phyloP scores from a whole-genome alignment of 2,113 vertebrate species.

The Neolamprologus longior region DNA sequence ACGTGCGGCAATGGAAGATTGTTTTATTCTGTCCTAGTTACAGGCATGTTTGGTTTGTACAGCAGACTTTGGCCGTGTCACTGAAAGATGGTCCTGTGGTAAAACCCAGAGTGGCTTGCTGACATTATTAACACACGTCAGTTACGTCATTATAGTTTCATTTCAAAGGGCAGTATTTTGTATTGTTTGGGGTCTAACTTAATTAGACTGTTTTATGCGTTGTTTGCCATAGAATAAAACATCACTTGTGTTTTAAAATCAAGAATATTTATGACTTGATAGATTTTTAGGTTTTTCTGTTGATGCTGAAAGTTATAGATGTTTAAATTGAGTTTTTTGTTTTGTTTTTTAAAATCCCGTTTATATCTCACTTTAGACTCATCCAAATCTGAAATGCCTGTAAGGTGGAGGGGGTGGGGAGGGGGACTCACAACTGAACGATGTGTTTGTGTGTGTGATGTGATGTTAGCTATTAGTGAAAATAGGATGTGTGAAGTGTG shows the following conservation, averaged over 20 bases:
- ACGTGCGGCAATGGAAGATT: not conserved
- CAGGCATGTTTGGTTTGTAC: not conserved
- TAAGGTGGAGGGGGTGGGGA: not conserved
- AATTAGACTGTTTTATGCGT: not conserved
- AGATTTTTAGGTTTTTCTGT: not conserved
- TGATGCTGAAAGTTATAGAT: not conserved
- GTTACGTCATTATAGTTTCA: not conserved
- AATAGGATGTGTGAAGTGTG: constrained; percentile 52
- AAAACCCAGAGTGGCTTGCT: not conserved
- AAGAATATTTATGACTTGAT: not conserved
- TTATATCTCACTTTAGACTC: not conserved
- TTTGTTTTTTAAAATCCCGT: not conserved
- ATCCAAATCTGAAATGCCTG: not conserved
- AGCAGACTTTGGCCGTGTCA: not conserved
- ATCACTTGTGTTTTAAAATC: not conserved
- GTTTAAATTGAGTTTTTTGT: not conserved
- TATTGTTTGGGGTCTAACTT: not conserved
- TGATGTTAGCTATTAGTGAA: constrained; percentile 18
- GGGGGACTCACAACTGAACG: not conserved
- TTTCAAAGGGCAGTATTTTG: not conserved
- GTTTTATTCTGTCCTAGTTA: constrained; percentile 10
- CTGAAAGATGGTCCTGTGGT: not conserved
- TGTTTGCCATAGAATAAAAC: not conserved
- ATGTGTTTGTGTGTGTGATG: not conserved
- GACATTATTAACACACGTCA: not conserved